These are phyloP conservation scores for Tragelaphus scriptus DNA, from an alignment of 2,113 vertebrate species.

Conservation along the genomic window DNA sequence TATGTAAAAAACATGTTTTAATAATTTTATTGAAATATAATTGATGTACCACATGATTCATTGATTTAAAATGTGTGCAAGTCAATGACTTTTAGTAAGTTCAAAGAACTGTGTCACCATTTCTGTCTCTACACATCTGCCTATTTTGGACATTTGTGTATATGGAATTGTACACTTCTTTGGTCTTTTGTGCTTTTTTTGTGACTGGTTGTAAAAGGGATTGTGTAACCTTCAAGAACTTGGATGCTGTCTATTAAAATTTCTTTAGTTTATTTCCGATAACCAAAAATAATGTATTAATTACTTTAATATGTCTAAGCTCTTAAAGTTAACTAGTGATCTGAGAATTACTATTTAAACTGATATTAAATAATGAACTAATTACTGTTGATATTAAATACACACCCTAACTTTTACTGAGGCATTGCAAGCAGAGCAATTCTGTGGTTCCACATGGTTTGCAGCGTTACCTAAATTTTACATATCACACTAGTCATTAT, in stretches of 20 bases:
- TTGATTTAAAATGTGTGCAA: background rate
- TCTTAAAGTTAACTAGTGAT: background rate
- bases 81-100: background rate
- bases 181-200: background rate
- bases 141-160: background rate
- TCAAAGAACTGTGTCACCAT: background rate
- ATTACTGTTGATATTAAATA: background rate
- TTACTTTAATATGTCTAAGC: background rate
- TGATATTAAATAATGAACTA: background rate
- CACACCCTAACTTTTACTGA: background rate
- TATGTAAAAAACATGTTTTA: background rate
- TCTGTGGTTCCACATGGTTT: background rate
- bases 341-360: background rate
- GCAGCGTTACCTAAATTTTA: background rate
- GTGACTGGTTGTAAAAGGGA: background rate
- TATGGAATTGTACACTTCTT: background rate
- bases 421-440: background rate
- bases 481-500: background rate
- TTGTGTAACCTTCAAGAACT: background rate
- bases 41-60: background rate
- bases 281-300: background rate
- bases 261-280: background rate
- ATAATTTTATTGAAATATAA: background rate
- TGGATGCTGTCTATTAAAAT: background rate
- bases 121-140: background rate